Percentiles rank a stretch among this genome's conserved stretches.
Conservation (phyloP, 2,797 vertebrate genomes). For the Megaceryle alcyon region DNA sequence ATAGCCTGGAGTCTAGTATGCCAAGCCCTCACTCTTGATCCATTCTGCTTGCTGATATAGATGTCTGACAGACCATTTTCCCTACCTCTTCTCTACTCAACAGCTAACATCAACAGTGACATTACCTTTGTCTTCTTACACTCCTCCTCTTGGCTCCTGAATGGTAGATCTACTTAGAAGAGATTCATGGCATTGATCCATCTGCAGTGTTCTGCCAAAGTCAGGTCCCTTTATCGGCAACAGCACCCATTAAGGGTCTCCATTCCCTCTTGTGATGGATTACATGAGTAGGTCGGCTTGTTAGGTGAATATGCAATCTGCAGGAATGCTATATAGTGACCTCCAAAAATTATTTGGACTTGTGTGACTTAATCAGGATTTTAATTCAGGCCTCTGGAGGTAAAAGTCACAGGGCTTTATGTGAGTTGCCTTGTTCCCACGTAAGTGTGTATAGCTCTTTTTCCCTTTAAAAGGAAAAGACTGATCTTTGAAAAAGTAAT, state of each 20-base stretch:
- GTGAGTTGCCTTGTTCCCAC: not conserved
- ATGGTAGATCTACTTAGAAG: not conserved
- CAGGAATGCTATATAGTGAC: not conserved
- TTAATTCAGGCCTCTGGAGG: not conserved
- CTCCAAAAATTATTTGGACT: not conserved
- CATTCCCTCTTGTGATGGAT: not conserved
- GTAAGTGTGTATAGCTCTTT: not conserved
- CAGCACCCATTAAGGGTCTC: not conserved
- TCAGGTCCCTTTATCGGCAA: not conserved
- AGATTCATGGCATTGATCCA: not conserved
- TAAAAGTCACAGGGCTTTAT: not conserved
- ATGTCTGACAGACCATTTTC: not conserved
- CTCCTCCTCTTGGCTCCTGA: not conserved
- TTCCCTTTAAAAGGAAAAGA: not conserved
- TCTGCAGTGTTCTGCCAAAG: not conserved
- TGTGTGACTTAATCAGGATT: not conserved
- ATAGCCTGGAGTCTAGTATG: not conserved
- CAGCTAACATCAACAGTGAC: not conserved
- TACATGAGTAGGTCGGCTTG: not conserved
- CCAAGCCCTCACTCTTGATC: not conserved
- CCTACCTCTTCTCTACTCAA: not conserved
- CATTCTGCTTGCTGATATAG: not conserved
- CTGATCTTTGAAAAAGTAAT: constrained; percentile 2
- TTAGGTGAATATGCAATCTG: not conserved
- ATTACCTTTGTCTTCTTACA: not conserved